Conservation (phyloP, 2,797 vertebrate genomes). For the Ciconia nigra region DNA sequence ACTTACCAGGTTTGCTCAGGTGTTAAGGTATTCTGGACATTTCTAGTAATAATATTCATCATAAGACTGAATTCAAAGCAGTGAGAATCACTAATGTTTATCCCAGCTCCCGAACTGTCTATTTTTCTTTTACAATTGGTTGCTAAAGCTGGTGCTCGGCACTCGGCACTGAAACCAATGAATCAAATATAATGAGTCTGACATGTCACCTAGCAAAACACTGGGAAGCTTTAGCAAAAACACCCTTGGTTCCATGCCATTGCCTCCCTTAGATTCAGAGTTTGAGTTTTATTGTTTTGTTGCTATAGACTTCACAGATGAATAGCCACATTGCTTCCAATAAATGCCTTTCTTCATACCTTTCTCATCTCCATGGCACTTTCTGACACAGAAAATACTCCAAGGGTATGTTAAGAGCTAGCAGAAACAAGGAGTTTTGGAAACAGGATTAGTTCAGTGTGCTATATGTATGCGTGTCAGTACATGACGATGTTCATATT, state of each 20-base stretch:
- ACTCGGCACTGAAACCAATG: constrained; percentile 23
- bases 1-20: background rate
- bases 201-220: constrained; percentile 40
- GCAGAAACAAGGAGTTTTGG: background rate
- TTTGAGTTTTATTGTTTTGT: constrained; percentile 51
- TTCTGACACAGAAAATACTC: background rate
- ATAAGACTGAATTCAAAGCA: background rate
- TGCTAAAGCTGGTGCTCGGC: constrained; percentile 17
- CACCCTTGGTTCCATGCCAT: background rate
- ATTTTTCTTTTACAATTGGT: background rate
- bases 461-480: rapidly evolving
- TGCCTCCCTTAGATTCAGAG: background rate
- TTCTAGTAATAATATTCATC: background rate
- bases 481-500: too few relatives aligned
- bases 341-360: background rate
- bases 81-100: background rate
- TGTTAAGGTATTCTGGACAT: background rate
- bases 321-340: background rate
- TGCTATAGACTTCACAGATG: constrained; percentile 53
- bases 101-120: background rate
- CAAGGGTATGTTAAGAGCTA: background rate
- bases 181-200: constrained; percentile 63
- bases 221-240: background rate
- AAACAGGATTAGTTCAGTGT: background rate
- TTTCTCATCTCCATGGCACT: background rate